Conservation (phyloP, 2,113 vertebrate species). For the Salvelinus alpinus region DNA sequence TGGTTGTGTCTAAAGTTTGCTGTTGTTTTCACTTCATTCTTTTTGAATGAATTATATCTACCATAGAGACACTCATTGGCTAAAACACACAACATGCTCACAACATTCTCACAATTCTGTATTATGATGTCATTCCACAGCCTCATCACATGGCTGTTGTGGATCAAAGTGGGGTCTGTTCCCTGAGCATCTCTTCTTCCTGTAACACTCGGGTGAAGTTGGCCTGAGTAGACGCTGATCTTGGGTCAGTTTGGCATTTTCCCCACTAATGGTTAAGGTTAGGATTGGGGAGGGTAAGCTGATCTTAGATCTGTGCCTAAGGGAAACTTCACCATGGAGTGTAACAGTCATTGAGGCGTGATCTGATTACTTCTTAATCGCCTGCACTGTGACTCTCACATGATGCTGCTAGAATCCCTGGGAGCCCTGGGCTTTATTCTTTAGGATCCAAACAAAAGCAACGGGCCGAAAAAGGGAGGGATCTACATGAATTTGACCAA, state of each 20-base stretch:
- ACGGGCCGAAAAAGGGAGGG: too few relatives aligned
- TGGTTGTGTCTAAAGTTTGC: too few relatives aligned
- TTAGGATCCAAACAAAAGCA: neutral
- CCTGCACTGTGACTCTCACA: slow-evolving; percentile 80
- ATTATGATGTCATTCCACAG: neutral
- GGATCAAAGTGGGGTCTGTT: slow-evolving; percentile 1
- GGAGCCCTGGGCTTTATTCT: slow-evolving; percentile 29
- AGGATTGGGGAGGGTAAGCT: too few relatives aligned
- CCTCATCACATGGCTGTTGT: slow-evolving; percentile 14
- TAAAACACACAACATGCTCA: too few relatives aligned
- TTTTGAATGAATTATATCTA: neutral
- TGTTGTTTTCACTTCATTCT: too few relatives aligned
- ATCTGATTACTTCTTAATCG: slow-evolving; percentile 65
- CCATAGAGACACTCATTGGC: too few relatives aligned
- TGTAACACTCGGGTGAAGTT: neutral
- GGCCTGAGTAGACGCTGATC: too few relatives aligned
- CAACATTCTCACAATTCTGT: neutral
- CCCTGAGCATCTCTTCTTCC: slow-evolving; percentile 1
- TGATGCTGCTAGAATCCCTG: slow-evolving; percentile 67
- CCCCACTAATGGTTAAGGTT: too few relatives aligned
- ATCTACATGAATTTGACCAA: too few relatives aligned
- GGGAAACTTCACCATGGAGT: neutral
- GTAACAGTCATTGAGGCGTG: slow-evolving; percentile 7
- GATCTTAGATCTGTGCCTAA: too few relatives aligned
- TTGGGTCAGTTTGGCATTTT: too few relatives aligned